A percentile compares a stretch with the other conserved stretches of the same genome.
Conservation (phyloP, 2,113 vertebrate species). For the Urocynchramus pylzowi region DNA sequence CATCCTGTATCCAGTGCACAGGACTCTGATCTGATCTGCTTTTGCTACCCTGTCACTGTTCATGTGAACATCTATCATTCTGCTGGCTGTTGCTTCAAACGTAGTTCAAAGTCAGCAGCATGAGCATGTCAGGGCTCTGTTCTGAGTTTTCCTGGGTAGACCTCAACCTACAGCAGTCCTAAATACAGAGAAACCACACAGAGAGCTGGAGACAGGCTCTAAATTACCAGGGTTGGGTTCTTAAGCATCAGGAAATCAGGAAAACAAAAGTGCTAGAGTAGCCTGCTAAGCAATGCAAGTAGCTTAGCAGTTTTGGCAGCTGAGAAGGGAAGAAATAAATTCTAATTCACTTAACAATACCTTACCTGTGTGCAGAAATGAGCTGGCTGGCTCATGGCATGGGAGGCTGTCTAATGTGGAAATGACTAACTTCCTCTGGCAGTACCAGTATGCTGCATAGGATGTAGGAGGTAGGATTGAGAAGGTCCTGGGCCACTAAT, state of each 20-base stretch:
- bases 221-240: neutral
- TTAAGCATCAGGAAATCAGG: neutral
- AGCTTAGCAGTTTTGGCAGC: neutral
- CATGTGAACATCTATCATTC: neutral
- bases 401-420: neutral
- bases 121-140: neutral
- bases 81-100: neutral
- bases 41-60: neutral
- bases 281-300: neutral
- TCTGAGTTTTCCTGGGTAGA: neutral
- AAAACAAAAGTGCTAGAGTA: neutral
- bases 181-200: neutral
- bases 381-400: neutral
- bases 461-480: neutral
- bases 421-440: conserved; percentile 45
- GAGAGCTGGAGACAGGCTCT: neutral
- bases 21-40: neutral
- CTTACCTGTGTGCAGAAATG: conserved; percentile 17
- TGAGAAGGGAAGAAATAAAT: conserved; percentile 40
- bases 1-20: neutral
- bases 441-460: neutral
- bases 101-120: neutral
- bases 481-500: neutral
- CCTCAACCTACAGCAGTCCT: neutral
- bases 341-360: conserved; percentile 25